Evolutionary conservation across 2,888 invertebrate species (phyloP).

Genomic region (Cyclophora albipunctata): DNA sequence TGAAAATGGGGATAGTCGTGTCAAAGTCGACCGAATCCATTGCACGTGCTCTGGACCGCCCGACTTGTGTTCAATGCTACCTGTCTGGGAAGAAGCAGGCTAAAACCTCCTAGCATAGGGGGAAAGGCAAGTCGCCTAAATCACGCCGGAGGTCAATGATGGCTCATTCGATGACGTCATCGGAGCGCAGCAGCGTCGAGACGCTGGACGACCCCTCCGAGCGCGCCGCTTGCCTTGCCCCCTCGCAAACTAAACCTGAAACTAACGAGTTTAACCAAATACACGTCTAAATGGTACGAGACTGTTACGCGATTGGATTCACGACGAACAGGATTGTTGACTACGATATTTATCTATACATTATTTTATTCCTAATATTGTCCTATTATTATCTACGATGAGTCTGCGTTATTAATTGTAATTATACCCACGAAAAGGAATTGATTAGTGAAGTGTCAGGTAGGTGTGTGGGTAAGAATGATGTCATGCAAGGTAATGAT

Average conservation of each 20-base stretch:
- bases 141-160: slow-evolving; percentile 53
- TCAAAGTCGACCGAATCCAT: slow-evolving; percentile 74
- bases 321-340: background rate
- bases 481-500: no score
- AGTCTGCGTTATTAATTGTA: slow-evolving; percentile 10
- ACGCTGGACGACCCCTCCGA: slow-evolving; percentile 54
- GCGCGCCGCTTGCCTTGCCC: slow-evolving; percentile 51
- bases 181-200: slow-evolving; percentile 65
- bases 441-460: slow-evolving; percentile 34
- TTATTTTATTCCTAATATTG: no score
- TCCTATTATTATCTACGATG: slow-evolving; percentile 1
- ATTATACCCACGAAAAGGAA: slow-evolving; percentile 32
- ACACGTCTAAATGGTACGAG: slow-evolving; percentile 64
- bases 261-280: slow-evolving; percentile 71
- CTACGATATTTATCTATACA: no score
- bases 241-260: slow-evolving; percentile 47
- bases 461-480: no score
- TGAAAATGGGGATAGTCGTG: slow-evolving; percentile 73
- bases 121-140: slow-evolving; percentile 79
- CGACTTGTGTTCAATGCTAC: slow-evolving; percentile 84
- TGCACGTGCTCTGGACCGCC: slow-evolving; percentile 77
- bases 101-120: slow-evolving; percentile 80
- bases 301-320: background rate
- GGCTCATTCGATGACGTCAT: slow-evolving; percentile 54
- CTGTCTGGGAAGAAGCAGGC: slow-evolving; percentile 77